phyloP scores from a whole-genome alignment of 2,113 vertebrate genomes.

The Coturnix japonica region DNA sequence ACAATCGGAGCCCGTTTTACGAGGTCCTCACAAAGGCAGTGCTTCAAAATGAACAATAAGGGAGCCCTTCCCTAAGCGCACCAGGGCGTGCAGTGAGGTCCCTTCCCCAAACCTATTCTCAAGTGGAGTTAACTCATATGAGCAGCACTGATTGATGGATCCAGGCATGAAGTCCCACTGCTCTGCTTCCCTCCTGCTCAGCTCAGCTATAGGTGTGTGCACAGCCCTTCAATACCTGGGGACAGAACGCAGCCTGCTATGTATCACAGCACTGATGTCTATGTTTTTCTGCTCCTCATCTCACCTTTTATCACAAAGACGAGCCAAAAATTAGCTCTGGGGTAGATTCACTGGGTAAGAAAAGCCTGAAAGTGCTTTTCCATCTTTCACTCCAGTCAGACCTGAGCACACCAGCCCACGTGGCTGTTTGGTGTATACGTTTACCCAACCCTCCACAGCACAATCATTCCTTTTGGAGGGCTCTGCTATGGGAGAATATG shows the following conservation, averaged over 20 bases:
- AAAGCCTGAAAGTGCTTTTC: neutral
- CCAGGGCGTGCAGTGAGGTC: neutral
- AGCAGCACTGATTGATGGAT: neutral
- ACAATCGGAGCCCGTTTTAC: slow-evolving; percentile 15
- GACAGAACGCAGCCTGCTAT: neutral
- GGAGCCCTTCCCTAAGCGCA: neutral
- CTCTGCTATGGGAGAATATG: neutral
- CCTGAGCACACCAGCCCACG: neutral
- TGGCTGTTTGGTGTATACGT: neutral
- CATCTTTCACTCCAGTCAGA: neutral
- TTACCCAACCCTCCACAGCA: neutral
- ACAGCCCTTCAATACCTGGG: neutral
- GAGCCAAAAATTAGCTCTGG: neutral
- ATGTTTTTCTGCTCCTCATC: neutral
- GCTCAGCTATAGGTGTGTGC: neutral
- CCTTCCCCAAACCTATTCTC: neutral
- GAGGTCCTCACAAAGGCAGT: slow-evolving; percentile 27
- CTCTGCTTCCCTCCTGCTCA: neutral
- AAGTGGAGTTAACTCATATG: neutral
- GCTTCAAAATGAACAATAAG: slow-evolving; percentile 12
- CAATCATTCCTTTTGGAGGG: neutral
- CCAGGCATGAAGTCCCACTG: neutral
- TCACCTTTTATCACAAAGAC: neutral
- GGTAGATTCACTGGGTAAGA: neutral
- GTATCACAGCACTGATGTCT: neutral